Percentiles rank a stretch among this genome's conserved stretches.
These are phyloP conservation scores for Gallinago jamesoni DNA, from an alignment of 2,113 vertebrate species.

Conservation along the genomic window DNA sequence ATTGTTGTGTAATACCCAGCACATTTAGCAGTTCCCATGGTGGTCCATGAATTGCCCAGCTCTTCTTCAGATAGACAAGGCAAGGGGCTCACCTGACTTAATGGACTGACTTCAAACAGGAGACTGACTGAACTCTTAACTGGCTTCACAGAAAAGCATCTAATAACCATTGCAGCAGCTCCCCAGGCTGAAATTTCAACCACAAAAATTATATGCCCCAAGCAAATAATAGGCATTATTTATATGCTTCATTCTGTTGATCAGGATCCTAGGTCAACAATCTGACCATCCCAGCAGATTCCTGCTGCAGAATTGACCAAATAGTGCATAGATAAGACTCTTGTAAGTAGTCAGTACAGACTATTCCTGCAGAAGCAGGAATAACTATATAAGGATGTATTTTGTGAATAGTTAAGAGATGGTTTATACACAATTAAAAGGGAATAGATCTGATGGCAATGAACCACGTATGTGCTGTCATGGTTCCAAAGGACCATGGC, in stretches of 20 bases:
- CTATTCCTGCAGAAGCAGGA: not conserved
- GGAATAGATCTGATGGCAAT: not conserved
- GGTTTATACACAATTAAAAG: not conserved
- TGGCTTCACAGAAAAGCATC: not conserved
- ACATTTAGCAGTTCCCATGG: not conserved
- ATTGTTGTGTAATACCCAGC: not conserved
- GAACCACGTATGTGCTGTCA: not conserved
- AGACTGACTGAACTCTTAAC: not conserved
- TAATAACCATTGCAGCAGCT: not conserved
- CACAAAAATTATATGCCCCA: not conserved
- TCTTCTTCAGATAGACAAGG: not conserved
- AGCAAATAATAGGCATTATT: not conserved
- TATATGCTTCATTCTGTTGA: not conserved
- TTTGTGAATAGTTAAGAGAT: not conserved
- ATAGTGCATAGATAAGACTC: not conserved
- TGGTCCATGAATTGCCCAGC: not conserved
- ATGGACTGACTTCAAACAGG: not conserved
- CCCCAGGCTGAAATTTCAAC: not conserved
- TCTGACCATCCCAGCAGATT: not conserved
- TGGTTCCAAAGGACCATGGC: not conserved
- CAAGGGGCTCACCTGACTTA: not conserved
- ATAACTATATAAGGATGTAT: not conserved
- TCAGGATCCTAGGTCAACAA: not conserved
- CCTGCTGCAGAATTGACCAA: not conserved
- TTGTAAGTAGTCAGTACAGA: not conserved